Conservation (phyloP, 2,113 vertebrate species). For the Nipponia nippon region DNA sequence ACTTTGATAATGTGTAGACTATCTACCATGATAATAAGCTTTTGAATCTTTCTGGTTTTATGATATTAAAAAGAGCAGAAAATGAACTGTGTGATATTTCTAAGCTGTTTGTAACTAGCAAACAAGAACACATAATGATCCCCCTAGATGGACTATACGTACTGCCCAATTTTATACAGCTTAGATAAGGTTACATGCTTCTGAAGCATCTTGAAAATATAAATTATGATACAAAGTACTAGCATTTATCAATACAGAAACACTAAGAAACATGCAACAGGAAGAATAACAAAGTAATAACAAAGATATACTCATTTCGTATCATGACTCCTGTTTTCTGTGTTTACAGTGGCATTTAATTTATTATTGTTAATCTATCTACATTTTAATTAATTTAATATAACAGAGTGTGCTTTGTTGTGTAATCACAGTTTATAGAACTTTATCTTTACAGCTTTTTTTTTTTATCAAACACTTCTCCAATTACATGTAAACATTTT, state of each 20-base stretch:
- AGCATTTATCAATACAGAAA: background rate
- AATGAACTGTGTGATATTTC: constrained; percentile 41
- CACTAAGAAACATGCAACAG: background rate
- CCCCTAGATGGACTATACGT: background rate
- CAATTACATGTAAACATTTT: constrained; percentile 64
- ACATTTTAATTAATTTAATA: constrained; percentile 55
- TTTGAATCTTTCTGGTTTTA: constrained; percentile 44
- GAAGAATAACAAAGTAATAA: background rate
- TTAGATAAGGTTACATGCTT: background rate
- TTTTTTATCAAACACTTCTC: constrained; percentile 29
- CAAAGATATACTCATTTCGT: background rate
- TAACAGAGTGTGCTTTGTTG: constrained; percentile 49
- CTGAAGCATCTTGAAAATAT: background rate
- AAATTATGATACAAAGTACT: background rate
- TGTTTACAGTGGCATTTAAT: constrained; percentile 22
- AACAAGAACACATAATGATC: constrained; percentile 15
- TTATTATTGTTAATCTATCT: constrained; percentile 24
- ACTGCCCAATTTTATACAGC: background rate
- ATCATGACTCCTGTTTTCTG: background rate
- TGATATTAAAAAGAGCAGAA: constrained; percentile 7
- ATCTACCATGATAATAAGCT: constrained; percentile 4
- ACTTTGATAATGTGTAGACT: background rate
- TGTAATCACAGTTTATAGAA: constrained; percentile 49
- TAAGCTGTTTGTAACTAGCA: constrained; percentile 35
- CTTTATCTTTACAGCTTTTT: constrained; percentile 18